Conservation (phyloP, 64 coral and sea anemone genomes). For the Pocillopora damicornis region DNA sequence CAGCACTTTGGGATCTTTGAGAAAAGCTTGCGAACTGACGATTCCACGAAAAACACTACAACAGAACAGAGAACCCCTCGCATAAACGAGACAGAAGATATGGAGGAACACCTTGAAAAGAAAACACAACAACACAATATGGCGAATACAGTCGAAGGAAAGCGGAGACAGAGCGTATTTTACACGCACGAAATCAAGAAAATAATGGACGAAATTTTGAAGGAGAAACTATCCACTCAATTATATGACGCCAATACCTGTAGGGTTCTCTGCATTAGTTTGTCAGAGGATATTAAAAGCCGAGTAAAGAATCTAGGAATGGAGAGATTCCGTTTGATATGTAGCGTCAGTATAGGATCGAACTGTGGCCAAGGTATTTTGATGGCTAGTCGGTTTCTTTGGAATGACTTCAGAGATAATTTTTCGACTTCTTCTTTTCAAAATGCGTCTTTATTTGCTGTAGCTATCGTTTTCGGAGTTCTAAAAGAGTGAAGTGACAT, state of each 20-base stretch:
- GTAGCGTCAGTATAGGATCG: slow-evolving; percentile 53
- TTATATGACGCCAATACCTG: slow-evolving; percentile 23
- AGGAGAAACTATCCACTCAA: slow-evolving; percentile 41
- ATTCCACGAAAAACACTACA: not conserved
- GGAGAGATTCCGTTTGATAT: slow-evolving; percentile 60
- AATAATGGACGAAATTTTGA: slow-evolving; percentile 51
- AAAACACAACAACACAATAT: not conserved
- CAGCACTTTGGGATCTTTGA: slow-evolving; percentile 10
- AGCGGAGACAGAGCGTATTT: slow-evolving; percentile 3
- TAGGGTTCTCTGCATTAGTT: slow-evolving; percentile 8
- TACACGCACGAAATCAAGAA: slow-evolving; percentile 34
- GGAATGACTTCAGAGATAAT: slow-evolving; percentile 52
- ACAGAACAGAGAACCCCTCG: not conserved
- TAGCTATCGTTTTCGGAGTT: slow-evolving; percentile 56
- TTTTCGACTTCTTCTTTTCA: slow-evolving; percentile 46
- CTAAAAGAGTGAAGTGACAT: slow-evolving; percentile 31
- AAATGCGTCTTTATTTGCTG: slow-evolving; percentile 61
- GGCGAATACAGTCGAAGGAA: not conserved
- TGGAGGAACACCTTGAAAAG: not conserved
- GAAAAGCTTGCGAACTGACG: slow-evolving; percentile 8
- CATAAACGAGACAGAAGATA: not conserved
- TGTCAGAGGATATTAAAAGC: slow-evolving; percentile 55
- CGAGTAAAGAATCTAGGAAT: slow-evolving; percentile 51
- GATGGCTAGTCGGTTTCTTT: slow-evolving; percentile 56
- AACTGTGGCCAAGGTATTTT: slow-evolving; percentile 50